phyloP scores from a whole-genome alignment of 1,140 invertebrate genomes.

The Pomacea maculata region DNA sequence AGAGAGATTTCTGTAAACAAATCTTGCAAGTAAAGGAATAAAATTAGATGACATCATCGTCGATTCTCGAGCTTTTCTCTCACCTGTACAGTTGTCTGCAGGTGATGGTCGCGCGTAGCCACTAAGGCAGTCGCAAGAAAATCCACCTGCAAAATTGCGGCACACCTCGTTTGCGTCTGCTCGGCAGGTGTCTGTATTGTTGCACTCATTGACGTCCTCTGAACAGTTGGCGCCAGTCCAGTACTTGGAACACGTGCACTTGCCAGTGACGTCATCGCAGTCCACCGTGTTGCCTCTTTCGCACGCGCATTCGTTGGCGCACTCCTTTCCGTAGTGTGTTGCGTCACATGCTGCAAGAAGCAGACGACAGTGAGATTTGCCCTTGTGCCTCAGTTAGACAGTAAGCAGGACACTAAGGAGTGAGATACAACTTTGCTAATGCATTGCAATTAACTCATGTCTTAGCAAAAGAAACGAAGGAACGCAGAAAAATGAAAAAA shows the following conservation, averaged over 20 bases:
- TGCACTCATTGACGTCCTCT: constrained; percentile 92
- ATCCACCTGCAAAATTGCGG: constrained; percentile 7
- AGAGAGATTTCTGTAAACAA: no score
- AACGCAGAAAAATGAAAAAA: no score
- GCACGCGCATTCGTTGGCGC: constrained; percentile 12
- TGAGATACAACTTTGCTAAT: no score
- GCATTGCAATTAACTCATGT: no score
- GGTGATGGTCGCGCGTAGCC: constrained; percentile 2
- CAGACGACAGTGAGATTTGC: no score
- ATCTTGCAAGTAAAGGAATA: no score
- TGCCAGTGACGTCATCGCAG: constrained; percentile 27
- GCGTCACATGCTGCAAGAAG: constrained; percentile 23
- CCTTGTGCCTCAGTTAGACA: no score
- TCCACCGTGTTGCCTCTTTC: constrained; percentile 15
- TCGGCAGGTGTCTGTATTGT: constrained; percentile 48
- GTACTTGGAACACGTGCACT: constrained; percentile 85
- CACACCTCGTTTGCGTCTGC: constrained; percentile 9
- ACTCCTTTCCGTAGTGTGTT: constrained; percentile 20
- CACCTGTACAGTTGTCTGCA: constrained; percentile 10
- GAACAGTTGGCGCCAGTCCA: constrained; percentile 75
- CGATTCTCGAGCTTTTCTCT: neutral
- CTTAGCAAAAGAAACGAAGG: no score
- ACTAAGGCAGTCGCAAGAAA: constrained; percentile 6
- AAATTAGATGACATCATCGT: no score
- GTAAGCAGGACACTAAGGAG: no score